These are phyloP conservation scores for Lypha dubia DNA, from an alignment of 2,888 invertebrate genomes.

Conservation along the genomic window DNA sequence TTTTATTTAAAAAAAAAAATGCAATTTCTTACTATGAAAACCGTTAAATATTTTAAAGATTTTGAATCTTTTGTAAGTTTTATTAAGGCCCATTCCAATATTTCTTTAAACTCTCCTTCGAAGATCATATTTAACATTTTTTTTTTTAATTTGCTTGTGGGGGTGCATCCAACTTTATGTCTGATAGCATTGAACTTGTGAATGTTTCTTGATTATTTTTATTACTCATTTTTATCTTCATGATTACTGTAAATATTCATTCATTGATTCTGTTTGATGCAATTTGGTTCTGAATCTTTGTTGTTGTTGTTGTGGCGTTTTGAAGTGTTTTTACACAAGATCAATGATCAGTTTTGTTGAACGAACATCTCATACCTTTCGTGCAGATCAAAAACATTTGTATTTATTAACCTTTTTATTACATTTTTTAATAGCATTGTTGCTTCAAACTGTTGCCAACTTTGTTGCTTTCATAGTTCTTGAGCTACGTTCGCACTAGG, in stretches of 20 bases:
- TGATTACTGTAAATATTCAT: conserved; percentile 3
- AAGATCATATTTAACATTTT: neutral
- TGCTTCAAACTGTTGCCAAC: conserved; percentile 42
- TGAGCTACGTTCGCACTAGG: too few relatives aligned
- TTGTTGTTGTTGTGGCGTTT: neutral
- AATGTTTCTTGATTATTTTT: conserved; percentile 2
- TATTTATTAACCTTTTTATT: conserved; percentile 40
- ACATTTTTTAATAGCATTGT: conserved; percentile 4
- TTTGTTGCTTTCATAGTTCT: conserved; percentile 50
- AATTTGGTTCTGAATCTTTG: conserved; percentile 1
- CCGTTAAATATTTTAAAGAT: conserved; percentile 44
- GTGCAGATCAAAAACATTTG: conserved; percentile 45
- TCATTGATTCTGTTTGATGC: conserved; percentile 19
- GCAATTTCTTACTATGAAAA: conserved; percentile 16
- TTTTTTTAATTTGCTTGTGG: neutral
- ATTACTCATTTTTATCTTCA: neutral
- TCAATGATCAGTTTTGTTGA: too few relatives aligned
- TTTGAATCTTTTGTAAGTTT: conserved; percentile 15
- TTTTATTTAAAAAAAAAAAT: conserved; percentile 25
- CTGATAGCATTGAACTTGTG: conserved; percentile 57
- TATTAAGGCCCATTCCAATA: neutral
- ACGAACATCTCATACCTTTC: neutral
- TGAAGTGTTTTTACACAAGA: too few relatives aligned
- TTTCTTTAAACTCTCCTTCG: neutral
- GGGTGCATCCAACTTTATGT: conserved; percentile 28